Evolutionary conservation across 2,113 vertebrate genomes (phyloP).

Genomic region (Gulo gulo): DNA sequence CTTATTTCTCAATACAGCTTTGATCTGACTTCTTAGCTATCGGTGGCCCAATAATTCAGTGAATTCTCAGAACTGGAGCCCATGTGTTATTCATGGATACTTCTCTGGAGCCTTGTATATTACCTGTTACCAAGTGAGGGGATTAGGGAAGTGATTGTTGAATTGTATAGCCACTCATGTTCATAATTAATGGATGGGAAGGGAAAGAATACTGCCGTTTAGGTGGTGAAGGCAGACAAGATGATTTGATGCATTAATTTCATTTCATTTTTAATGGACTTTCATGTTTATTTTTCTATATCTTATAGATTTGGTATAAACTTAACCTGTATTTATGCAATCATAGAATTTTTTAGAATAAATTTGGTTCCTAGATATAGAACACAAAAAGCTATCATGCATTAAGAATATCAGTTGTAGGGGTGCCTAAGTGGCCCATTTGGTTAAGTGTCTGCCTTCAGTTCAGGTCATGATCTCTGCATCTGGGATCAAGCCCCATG

Average conservation of each 20-base stretch:
- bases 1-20: neutral
- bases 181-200: neutral
- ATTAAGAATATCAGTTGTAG: neutral
- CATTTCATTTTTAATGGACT: neutral
- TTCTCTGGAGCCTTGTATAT: neutral
- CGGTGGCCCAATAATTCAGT: neutral
- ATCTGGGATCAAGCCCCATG: neutral
- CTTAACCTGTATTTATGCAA: neutral
- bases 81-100: neutral
- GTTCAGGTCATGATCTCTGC: neutral
- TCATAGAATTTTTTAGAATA: neutral
- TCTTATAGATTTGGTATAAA: neutral
- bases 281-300: neutral
- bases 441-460: neutral
- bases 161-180: neutral
- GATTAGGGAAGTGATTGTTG: neutral
- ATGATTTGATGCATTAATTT: neutral
- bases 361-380: neutral
- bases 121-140: neutral
- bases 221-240: neutral
- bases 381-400: neutral
- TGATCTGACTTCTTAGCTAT: neutral
- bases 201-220: neutral
- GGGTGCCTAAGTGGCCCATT: neutral
- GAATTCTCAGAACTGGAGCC: constrained; percentile 5